Evolutionary conservation across 1,140 invertebrate species (phyloP).

Genomic region (Brachionus rubens): DNA sequence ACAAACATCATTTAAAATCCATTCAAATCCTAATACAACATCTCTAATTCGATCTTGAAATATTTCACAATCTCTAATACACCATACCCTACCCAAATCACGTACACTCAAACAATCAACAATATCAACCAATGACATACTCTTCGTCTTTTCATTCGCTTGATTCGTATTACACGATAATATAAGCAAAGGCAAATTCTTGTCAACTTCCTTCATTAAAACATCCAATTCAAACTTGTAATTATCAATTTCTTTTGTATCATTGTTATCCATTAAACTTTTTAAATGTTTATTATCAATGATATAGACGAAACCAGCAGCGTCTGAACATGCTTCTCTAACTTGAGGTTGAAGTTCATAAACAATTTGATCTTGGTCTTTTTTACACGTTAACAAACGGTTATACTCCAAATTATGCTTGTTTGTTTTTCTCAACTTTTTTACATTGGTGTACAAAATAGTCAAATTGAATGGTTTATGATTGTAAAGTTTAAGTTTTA

Average conservation of each 20-base stretch:
- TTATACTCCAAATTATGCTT: conserved; percentile 7
- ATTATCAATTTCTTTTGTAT: conserved; percentile 30
- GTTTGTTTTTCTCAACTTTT: not conserved
- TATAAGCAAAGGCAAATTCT: conserved; percentile 15
- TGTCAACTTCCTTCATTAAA: not conserved
- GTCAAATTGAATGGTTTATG: conserved; percentile 39
- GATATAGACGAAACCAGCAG: conserved; percentile 22
- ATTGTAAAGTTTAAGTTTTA: conserved; percentile 42
- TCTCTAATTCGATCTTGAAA: conserved; percentile 22
- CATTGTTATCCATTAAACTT: not conserved
- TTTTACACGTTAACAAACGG: not conserved
- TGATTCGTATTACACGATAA: not conserved
- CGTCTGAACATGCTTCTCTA: conserved; percentile 14
- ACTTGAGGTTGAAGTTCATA: conserved; percentile 36
- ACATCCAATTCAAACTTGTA: conserved; percentile 18
- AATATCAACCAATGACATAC: not conserved
- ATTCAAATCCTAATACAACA: conserved; percentile 4
- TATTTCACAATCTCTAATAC: conserved; percentile 35
- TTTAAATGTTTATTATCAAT: conserved; percentile 39
- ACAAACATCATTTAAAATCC: conserved; percentile 26
- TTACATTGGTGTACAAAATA: conserved; percentile 42
- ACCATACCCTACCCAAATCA: conserved; percentile 2
- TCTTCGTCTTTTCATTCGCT: not conserved
- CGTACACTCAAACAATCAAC: not conserved
- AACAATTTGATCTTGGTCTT: not conserved